A percentile compares a stretch with the other conserved stretches of the same genome.
phyloP scores from a whole-genome alignment of 1,140 invertebrate genomes.

The Drosophila sulfurigaster region DNA sequence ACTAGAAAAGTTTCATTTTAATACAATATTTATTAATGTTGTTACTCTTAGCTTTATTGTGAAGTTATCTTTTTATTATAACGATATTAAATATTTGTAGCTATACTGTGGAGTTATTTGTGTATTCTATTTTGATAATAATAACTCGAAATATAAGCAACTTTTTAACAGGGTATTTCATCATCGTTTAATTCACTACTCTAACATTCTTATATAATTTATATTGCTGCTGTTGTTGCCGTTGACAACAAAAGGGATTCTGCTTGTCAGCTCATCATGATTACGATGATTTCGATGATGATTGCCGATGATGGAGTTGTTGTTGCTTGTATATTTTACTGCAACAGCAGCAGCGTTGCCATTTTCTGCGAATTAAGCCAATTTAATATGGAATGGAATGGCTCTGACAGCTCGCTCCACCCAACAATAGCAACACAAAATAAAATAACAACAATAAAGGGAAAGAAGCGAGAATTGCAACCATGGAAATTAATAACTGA shows the following conservation, averaged over 20 bases:
- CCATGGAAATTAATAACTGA: conserved; percentile 69
- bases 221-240: conserved; percentile 40
- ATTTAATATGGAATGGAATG: conserved; percentile 62
- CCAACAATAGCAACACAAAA: too few relatives aligned
- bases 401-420: conserved; percentile 26
- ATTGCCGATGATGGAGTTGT: conserved; percentile 37
- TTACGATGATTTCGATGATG: conserved; percentile 49
- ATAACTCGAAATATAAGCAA: too few relatives aligned
- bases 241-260: conserved; percentile 48
- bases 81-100: too few relatives aligned
- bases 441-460: conserved; percentile 29
- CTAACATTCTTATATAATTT: conserved; percentile 5
- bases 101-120: too few relatives aligned
- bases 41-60: too few relatives aligned
- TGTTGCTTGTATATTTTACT: conserved; percentile 36
- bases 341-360: conserved; percentile 47
- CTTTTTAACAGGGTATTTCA: conserved; percentile 3
- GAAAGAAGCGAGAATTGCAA: conserved; percentile 6
- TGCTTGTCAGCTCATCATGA: conserved; percentile 32
- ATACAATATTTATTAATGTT: too few relatives aligned
- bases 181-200: neutral
- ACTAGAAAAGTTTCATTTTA: too few relatives aligned
- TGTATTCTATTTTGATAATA: too few relatives aligned
- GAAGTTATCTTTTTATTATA: too few relatives aligned
- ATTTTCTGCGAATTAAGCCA: conserved; percentile 81